phyloP scores from a whole-genome alignment of 64 coral and sea anemone genomes.

The Stichodactyla helianthus region DNA sequence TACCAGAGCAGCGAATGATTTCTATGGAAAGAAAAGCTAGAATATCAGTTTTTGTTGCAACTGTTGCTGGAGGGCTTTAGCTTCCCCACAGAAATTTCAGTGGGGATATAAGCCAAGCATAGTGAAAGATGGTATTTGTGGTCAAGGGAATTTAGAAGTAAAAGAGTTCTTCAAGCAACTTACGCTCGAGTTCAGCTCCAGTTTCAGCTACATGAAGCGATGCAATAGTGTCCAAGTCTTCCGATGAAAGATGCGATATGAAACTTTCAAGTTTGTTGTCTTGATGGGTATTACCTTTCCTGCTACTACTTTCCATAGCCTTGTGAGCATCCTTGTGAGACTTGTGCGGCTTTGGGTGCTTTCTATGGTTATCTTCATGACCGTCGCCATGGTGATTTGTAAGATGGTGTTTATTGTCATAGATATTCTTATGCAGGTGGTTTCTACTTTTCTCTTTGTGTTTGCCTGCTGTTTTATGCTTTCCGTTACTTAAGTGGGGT shows the following conservation, averaged over 20 bases:
- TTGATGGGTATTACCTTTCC: background rate
- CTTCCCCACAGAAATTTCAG: no score
- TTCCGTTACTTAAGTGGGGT: background rate
- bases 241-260: constrained; percentile 4
- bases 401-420: background rate
- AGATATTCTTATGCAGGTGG: background rate
- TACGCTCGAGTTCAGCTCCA: constrained; percentile 9
- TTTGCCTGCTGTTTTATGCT: background rate
- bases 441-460: constrained; percentile 2
- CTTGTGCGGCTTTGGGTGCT: background rate
- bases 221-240: constrained; percentile 13
- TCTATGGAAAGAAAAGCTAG: background rate
- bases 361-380: background rate
- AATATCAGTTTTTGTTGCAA: background rate
- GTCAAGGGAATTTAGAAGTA: no score
- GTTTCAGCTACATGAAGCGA: background rate
- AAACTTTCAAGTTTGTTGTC: constrained; percentile 2
- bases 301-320: background rate
- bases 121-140: no score
- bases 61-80: no score
- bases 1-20: constrained; percentile 28
- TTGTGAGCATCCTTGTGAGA: background rate
- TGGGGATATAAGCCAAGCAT: no score
- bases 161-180: background rate
- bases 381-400: background rate